A percentile compares a stretch with the other conserved stretches of the same genome.
These are phyloP conservation scores for Drosophila greeni DNA, from an alignment of 2,888 invertebrate genomes.

Conservation along the genomic window DNA sequence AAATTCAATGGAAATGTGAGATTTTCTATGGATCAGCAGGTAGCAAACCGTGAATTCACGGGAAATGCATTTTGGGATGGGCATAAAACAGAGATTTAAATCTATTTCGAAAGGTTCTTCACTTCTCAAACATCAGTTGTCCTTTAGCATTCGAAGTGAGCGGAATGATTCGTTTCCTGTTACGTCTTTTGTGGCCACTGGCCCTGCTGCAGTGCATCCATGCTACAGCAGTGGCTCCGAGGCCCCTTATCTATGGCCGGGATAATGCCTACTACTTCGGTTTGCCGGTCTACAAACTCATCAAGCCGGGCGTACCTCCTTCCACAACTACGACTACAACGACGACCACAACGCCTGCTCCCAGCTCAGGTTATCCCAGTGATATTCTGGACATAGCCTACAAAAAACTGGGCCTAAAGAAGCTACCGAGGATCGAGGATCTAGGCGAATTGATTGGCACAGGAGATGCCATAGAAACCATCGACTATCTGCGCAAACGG, in stretches of 20 bases:
- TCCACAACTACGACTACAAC: constrained; percentile 20
- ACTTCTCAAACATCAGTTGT: constrained; percentile 45
- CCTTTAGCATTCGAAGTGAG: constrained; percentile 47
- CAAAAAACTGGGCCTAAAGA: constrained; percentile 67
- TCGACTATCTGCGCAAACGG: constrained; percentile 68
- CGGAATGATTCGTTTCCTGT: constrained; percentile 39
- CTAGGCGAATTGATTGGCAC: constrained; percentile 72
- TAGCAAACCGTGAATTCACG: constrained; percentile 50
- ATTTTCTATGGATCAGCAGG: constrained; percentile 55
- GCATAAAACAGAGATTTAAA: constrained; percentile 26
- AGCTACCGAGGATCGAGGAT: constrained; percentile 70
- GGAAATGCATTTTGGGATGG: constrained; percentile 27
- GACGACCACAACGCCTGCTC: constrained; percentile 28
- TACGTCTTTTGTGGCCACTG: constrained; percentile 41
- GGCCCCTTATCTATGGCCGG: constrained; percentile 57
- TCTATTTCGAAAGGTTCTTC: constrained; percentile 8
- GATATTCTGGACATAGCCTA: constrained; percentile 72
- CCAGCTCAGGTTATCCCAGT: constrained; percentile 61
- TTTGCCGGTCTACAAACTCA: constrained; percentile 60
- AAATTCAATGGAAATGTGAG: constrained; percentile 56
- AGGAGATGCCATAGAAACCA: constrained; percentile 62
- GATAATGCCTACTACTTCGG: constrained; percentile 61
- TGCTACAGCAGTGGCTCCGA: constrained; percentile 25
- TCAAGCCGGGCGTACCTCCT: constrained; percentile 30
- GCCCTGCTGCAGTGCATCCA: constrained; percentile 50